Conservation (phyloP, 2,113 vertebrate genomes). For the Rhombomys opimus region DNA sequence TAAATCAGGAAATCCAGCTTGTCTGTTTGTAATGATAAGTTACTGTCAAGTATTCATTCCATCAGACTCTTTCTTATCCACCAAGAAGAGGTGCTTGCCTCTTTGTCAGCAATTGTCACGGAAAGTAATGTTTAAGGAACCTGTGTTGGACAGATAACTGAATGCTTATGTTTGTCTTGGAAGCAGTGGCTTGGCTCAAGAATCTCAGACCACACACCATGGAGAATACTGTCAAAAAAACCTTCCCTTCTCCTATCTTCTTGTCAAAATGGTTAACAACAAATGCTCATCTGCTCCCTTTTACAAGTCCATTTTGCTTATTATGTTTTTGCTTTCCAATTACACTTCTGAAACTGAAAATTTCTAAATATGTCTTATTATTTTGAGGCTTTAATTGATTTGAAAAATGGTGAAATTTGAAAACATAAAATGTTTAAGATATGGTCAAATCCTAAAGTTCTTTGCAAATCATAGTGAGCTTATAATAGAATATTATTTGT, state of each 20-base stretch:
- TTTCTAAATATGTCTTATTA: slow-evolving; percentile 37
- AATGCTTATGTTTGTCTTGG: not conserved
- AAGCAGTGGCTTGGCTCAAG: slow-evolving; percentile 22
- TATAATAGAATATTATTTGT: slow-evolving; percentile 46
- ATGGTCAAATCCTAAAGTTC: slow-evolving; percentile 1
- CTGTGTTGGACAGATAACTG: slow-evolving; percentile 1
- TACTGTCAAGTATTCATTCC: not conserved
- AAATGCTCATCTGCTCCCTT: slow-evolving; percentile 10
- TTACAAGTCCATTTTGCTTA: slow-evolving; percentile 2
- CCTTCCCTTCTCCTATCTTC: not conserved
- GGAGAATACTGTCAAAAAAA: not conserved
- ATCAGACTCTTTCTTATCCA: not conserved
- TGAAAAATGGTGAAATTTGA: slow-evolving; percentile 37
- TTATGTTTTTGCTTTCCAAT: slow-evolving; percentile 13
- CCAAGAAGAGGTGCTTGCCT: not conserved
- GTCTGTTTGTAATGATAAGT: not conserved
- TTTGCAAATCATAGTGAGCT: slow-evolving; percentile 22
- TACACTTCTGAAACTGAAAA: not conserved
- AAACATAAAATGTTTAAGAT: slow-evolving; percentile 48
- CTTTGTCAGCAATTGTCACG: not conserved
- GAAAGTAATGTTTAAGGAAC: not conserved
- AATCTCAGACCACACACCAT: not conserved
- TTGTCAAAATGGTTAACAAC: slow-evolving; percentile 20
- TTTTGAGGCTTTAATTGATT: slow-evolving; percentile 41
- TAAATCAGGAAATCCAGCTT: not conserved